These are phyloP conservation scores for Acronicta leporina DNA, from an alignment of 2,888 invertebrate genomes.

Conservation along the genomic window DNA sequence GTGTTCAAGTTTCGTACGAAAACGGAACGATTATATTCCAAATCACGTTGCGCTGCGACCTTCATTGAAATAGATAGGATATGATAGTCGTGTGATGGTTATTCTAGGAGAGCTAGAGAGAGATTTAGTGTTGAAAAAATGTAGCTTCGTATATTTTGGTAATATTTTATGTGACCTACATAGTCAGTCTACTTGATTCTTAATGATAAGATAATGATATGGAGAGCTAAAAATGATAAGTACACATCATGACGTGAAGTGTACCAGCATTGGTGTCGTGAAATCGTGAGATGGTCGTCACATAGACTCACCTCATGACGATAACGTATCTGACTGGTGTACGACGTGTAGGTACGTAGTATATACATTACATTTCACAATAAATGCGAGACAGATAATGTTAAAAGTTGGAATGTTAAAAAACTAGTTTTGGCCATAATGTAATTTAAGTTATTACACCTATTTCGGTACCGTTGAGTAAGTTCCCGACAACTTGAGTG, in stretches of 20 bases:
- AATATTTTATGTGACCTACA: constrained; percentile 52
- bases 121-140: constrained; percentile 27
- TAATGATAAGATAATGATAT: constrained; percentile 52
- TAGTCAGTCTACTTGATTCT: constrained; percentile 39
- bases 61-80: constrained; percentile 18
- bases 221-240: constrained; percentile 18
- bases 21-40: constrained; percentile 26
- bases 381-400: constrained; percentile 26
- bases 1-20: constrained; percentile 23
- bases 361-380: constrained; percentile 33
- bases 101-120: constrained; percentile 9
- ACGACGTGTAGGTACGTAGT: constrained; percentile 24
- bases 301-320: constrained; percentile 31
- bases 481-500: no score
- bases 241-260: constrained; percentile 23
- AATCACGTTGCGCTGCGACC: constrained; percentile 31
- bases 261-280: constrained; percentile 28
- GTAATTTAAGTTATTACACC: constrained; percentile 1
- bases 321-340: constrained; percentile 44
- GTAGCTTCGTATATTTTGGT: constrained; percentile 21
- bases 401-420: constrained; percentile 18
- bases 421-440: constrained; percentile 18
- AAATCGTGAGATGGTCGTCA: constrained; percentile 40
- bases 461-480: constrained; percentile 15
- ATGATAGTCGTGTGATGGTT: constrained; percentile 26